These are phyloP conservation scores for Smutsia temminckii DNA, from an alignment of 2,797 vertebrate genomes.

Conservation along the genomic window DNA sequence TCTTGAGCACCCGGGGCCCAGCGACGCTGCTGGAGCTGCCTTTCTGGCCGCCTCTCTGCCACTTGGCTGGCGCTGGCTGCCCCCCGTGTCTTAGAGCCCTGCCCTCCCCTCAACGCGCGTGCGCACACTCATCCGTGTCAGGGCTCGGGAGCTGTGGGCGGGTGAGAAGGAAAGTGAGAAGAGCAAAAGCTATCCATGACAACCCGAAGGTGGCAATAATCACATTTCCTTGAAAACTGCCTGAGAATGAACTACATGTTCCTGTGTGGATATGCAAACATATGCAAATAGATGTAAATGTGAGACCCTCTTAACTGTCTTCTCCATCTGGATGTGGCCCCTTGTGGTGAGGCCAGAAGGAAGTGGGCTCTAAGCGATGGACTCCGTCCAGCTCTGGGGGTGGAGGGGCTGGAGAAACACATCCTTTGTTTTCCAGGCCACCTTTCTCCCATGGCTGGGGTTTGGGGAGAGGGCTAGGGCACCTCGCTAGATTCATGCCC, in stretches of 20 bases:
- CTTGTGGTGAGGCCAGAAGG: conserved; percentile 10
- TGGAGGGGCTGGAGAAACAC: neutral
- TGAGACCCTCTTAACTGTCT: neutral
- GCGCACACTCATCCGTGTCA: neutral
- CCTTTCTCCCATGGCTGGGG: neutral
- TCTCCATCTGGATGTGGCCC: conserved; percentile 62
- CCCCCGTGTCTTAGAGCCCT: neutral
- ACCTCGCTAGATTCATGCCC: neutral
- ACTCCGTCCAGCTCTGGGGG: neutral
- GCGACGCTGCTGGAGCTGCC: neutral
- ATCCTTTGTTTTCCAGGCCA: neutral
- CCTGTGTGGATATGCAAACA: conserved; percentile 38
- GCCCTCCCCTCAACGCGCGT: neutral
- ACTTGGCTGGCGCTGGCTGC: rapidly evolving
- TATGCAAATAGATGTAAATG: conserved; percentile 67
- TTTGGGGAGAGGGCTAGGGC: neutral
- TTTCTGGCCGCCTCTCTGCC: too few species aligned
- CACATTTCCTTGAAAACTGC: conserved; percentile 64
- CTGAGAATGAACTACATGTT: conserved; percentile 60
- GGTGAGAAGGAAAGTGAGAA: conserved; percentile 57
- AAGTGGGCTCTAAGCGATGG: neutral
- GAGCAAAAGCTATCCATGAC: conserved; percentile 57
- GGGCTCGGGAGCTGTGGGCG: neutral
- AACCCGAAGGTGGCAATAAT: conserved; percentile 69
- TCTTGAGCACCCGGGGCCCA: neutral